A percentile compares a stretch with the other conserved stretches of the same genome.
Evolutionary conservation across 2,888 invertebrate genomes (phyloP).

Genomic region (Lasioglossum zephyrum): DNA sequence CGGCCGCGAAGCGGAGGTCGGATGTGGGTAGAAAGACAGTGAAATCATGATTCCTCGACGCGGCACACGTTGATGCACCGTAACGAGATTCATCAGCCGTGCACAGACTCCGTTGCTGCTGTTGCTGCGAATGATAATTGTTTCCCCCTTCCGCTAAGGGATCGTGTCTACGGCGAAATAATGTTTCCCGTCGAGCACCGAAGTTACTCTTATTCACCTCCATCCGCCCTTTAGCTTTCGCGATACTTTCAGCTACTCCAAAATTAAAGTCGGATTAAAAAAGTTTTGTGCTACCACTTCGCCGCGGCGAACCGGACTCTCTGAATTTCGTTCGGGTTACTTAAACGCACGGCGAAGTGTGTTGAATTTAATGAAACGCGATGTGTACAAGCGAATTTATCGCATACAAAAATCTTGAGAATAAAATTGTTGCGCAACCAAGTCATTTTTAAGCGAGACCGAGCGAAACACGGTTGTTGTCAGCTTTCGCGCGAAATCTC

Average conservation of each 20-base stretch:
- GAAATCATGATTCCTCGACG: slow-evolving; percentile 66
- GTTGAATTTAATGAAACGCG: not conserved
- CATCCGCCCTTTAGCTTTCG: not conserved
- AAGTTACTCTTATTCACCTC: not conserved
- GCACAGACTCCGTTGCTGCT: slow-evolving; percentile 7
- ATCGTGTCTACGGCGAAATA: slow-evolving; percentile 14
- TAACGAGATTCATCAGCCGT: slow-evolving; percentile 64
- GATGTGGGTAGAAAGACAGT: slow-evolving; percentile 55
- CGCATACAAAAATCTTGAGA: not conserved
- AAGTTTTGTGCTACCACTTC: not conserved
- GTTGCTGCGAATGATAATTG: slow-evolving; percentile 52
- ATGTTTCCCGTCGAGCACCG: slow-evolving; percentile 5
- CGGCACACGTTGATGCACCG: slow-evolving; percentile 58
- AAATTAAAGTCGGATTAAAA: not conserved
- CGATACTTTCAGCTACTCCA: not conserved
- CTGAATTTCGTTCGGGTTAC: not conserved
- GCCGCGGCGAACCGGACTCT: no score
- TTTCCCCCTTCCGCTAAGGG: not conserved
- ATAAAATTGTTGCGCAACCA: not conserved
- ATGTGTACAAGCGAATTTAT: not conserved
- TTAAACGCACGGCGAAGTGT: not conserved
- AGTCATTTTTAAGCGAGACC: not conserved
- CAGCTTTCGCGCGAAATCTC: not conserved
- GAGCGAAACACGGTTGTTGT: not conserved
- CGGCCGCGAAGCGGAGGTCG: slow-evolving; percentile 42